Conservation (phyloP, 2,797 vertebrate genomes). For the Morelia viridis region DNA sequence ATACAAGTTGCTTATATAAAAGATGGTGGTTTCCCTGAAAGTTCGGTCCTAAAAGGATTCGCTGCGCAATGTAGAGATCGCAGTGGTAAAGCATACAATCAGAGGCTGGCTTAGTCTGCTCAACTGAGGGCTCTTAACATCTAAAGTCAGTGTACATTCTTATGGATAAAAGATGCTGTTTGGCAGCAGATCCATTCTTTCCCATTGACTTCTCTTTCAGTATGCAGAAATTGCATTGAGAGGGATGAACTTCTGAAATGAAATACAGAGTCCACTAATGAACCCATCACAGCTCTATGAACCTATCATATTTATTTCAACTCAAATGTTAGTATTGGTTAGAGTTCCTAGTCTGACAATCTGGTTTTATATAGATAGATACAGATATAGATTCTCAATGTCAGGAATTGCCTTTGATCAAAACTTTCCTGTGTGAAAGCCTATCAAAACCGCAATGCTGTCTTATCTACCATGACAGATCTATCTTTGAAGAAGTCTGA, state of each 20-base stretch:
- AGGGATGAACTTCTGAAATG: constrained; percentile 28
- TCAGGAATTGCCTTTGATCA: constrained; percentile 8
- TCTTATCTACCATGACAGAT: constrained; percentile 23
- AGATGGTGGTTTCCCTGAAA: neutral
- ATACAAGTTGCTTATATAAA: neutral
- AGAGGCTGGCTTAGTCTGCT: neutral
- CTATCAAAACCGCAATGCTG: constrained; percentile 25
- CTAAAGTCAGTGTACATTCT: neutral
- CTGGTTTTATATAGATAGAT: neutral
- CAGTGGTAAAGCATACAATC: neutral
- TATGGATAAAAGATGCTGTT: neutral
- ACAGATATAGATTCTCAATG: neutral
- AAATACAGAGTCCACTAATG: neutral
- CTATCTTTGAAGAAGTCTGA: constrained; percentile 22
- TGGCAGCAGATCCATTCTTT: neutral
- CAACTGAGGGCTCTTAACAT: neutral
- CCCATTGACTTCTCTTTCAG: constrained; percentile 16
- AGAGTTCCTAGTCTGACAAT: constrained; percentile 6
- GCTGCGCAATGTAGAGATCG: neutral
- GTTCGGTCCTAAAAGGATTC: neutral
- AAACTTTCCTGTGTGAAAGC: constrained; percentile 19
- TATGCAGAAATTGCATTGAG: neutral
- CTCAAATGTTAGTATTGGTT: constrained; percentile 4
- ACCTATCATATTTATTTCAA: constrained; percentile 22
- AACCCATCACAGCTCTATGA: constrained; percentile 25